phyloP scores from a whole-genome alignment of 2,113 vertebrate genomes.

The Clarias gariepinus region DNA sequence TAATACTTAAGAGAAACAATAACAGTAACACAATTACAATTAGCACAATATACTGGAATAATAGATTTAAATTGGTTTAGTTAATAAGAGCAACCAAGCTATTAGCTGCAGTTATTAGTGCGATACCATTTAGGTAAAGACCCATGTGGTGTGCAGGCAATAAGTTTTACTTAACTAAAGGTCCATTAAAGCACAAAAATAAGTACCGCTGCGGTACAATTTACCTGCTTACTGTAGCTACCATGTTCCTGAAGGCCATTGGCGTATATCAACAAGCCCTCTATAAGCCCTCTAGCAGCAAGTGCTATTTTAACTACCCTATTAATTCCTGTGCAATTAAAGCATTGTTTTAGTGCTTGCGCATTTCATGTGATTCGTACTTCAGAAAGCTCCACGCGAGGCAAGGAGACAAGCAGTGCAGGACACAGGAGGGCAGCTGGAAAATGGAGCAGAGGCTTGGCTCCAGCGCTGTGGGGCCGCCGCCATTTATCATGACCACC shows the following conservation, averaged over 20 bases:
- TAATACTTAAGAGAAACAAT: neutral
- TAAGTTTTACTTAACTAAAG: neutral
- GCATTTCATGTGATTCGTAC: slow-evolving; percentile 70
- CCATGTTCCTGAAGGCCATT: neutral
- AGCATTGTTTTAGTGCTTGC: neutral
- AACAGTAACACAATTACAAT: neutral
- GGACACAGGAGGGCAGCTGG: slow-evolving; percentile 90
- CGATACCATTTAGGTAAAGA: neutral
- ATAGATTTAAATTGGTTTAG: neutral
- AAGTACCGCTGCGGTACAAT: neutral
- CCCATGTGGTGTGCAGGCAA: neutral
- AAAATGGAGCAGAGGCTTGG: slow-evolving; percentile 97
- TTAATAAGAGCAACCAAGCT: neutral
- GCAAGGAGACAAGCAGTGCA: slow-evolving; percentile 92
- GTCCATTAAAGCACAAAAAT: neutral
- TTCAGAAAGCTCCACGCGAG: slow-evolving; percentile 98
- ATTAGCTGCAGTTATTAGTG: neutral
- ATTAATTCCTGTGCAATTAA: neutral
- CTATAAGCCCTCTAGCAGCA: neutral
- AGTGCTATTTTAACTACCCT: neutral
- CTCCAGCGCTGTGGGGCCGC: slow-evolving; percentile 92
- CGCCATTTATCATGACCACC: slow-evolving; percentile 97
- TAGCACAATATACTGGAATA: neutral
- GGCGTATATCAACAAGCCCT: neutral
- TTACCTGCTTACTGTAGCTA: neutral